A percentile compares a stretch with the other conserved stretches of the same genome.
phyloP scores from a whole-genome alignment of 64 coral and sea anemone species.

The Montipora cactus region DNA sequence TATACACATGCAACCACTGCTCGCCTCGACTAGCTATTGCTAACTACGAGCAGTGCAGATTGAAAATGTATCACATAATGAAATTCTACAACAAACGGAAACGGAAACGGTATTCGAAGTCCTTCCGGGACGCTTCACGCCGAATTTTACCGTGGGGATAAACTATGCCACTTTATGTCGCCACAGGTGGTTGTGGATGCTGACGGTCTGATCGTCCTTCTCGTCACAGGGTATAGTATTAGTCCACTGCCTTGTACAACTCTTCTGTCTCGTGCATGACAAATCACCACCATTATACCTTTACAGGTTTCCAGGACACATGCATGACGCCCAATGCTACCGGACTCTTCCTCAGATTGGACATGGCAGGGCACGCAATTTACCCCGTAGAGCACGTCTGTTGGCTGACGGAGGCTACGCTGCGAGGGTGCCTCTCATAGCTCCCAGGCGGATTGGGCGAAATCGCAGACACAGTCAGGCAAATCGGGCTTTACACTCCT shows the following conservation, averaged over 20 bases:
- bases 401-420: neutral
- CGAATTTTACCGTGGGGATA: conserved; percentile 47
- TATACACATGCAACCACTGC: no score
- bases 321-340: neutral
- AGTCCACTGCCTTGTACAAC: neutral
- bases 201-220: neutral
- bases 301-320: no score
- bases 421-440: neutral
- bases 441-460: neutral
- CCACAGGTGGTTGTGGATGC: conserved; percentile 21
- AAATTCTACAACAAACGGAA: no score
- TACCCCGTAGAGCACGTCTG: neutral
- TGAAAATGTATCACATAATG: no score
- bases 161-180: conserved; percentile 45
- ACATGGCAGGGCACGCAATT: neutral
- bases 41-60: no score
- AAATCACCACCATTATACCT: neutral
- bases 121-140: conserved; percentile 1
- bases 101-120: neutral
- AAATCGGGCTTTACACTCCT: neutral
- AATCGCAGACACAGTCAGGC: conserved; percentile 7
- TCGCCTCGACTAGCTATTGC: no score
- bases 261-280: neutral
- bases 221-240: neutral
- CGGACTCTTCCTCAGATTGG: neutral